These are phyloP conservation scores for Ctenodactylus gundi DNA, from an alignment of 2,113 vertebrate species.

Conservation along the genomic window DNA sequence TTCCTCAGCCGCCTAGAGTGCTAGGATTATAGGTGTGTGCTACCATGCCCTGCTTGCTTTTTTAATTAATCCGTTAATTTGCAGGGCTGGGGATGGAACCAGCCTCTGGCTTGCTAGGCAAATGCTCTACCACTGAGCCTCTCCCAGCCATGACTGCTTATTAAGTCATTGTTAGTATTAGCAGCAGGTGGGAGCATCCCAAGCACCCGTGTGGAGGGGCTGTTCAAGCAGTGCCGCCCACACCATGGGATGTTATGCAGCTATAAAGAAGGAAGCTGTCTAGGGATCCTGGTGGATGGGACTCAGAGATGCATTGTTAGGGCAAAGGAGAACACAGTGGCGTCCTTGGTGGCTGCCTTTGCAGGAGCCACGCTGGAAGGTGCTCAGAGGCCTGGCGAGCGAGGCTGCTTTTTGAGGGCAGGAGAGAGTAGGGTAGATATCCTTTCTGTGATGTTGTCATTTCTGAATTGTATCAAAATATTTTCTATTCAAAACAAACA, in stretches of 20 bases:
- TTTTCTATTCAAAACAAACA: neutral
- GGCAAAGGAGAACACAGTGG: neutral
- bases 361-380: neutral
- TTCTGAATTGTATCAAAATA: neutral
- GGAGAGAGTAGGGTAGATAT: neutral
- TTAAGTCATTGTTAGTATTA: neutral
- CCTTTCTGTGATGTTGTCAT: neutral
- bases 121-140: neutral
- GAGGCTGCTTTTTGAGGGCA: too few species aligned
- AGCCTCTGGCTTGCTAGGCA: neutral
- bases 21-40: too few species aligned
- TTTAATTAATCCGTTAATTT: too few species aligned
- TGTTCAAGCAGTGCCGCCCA: neutral
- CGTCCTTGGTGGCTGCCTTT: too few species aligned
- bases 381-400: neutral
- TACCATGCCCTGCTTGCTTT: too few species aligned
- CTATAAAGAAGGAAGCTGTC: neutral
- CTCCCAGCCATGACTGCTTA: neutral
- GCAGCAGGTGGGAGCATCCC: neutral
- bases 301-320: too few species aligned
- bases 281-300: neutral
- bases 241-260: accelerated
- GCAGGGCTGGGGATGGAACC: neutral
- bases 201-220: neutral
- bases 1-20: too few species aligned